phyloP scores from a whole-genome alignment of 2,113 vertebrate species.

The Nothocercus nigrocapillus region DNA sequence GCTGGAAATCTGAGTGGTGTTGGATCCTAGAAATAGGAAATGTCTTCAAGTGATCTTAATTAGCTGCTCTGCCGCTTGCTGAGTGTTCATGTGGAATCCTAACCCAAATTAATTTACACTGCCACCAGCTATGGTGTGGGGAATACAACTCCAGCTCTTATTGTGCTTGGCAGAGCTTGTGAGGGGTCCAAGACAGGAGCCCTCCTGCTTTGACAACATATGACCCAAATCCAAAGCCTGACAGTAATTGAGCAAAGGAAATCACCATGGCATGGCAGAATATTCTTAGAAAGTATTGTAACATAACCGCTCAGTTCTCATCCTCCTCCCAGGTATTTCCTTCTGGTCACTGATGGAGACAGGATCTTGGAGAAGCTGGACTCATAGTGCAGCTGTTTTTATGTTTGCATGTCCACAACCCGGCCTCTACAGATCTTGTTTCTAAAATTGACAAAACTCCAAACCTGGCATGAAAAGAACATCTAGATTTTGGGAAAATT shows the following conservation, averaged over 20 bases:
- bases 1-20: background rate
- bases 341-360: background rate
- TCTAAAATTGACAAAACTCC: background rate
- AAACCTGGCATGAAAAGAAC: background rate
- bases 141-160: background rate
- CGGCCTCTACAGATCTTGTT: background rate
- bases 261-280: background rate
- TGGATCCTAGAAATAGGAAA: slow-evolving; percentile 31
- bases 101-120: background rate
- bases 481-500: background rate
- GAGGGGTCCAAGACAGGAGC: background rate
- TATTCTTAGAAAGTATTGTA: background rate
- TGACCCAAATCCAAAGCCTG: background rate
- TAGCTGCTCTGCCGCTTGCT: background rate
- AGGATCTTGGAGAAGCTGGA: background rate
- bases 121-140: background rate
- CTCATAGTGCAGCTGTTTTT: background rate
- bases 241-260: background rate
- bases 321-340: background rate
- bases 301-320: background rate
- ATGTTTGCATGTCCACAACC: background rate
- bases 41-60: slow-evolving; percentile 34
- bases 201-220: background rate
- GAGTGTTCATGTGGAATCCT: slow-evolving; percentile 16
- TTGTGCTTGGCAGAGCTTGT: background rate